Evolutionary conservation across 2,113 vertebrate genomes (phyloP).

Genomic region (Ellobius talpinus): DNA sequence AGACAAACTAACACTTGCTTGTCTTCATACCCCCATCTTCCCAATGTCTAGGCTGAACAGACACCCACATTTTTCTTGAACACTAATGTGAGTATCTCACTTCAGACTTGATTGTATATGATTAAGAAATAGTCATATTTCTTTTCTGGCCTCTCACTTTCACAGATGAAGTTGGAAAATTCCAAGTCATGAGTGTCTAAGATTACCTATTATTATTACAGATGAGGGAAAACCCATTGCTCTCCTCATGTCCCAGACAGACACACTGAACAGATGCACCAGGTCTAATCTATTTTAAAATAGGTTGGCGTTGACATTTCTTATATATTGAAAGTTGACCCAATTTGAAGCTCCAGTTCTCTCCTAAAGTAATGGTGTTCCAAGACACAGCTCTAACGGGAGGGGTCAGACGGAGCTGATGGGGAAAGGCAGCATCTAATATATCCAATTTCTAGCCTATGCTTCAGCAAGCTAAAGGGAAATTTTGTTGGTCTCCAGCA

Average conservation of each 20-base stretch:
- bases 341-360: slow-evolving; percentile 65
- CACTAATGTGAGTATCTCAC: slow-evolving; percentile 24
- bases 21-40: background rate
- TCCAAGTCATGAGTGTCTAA: background rate
- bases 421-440: background rate
- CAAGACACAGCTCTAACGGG: background rate
- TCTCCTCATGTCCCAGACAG: background rate
- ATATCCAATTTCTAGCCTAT: slow-evolving; percentile 26
- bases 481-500: slow-evolving; percentile 40
- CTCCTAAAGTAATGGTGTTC: slow-evolving; percentile 55
- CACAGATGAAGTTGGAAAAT: slow-evolving; percentile 33
- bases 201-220: background rate
- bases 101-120: background rate
- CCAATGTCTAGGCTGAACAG: background rate
- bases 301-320: background rate
- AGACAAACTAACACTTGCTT: background rate
- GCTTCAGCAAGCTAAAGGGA: slow-evolving; percentile 36
- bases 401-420: background rate
- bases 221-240: background rate
- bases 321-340: slow-evolving; percentile 61
- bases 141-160: background rate
- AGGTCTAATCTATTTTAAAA: slow-evolving; percentile 43
- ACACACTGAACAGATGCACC: background rate
- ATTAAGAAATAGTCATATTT: slow-evolving; percentile 50
- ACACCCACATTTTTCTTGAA: slow-evolving; percentile 13